Percentiles rank a stretch among this genome's conserved stretches.
These are phyloP conservation scores for Aporophyla lueneburgensis DNA, from an alignment of 2,888 invertebrate species.

Conservation along the genomic window DNA sequence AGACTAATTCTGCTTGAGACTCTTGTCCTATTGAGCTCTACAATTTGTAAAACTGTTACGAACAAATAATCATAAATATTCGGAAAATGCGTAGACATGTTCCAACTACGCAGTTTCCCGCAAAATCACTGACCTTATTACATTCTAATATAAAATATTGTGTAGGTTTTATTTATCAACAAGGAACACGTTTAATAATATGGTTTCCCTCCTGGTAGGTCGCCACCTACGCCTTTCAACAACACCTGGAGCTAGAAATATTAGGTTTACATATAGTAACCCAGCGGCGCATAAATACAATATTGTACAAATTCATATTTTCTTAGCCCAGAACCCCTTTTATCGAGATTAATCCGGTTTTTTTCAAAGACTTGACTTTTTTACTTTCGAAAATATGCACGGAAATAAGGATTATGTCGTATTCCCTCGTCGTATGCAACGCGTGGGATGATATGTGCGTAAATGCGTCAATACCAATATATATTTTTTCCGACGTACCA, in stretches of 20 bases:
- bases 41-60: not conserved
- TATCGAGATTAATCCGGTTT: not conserved
- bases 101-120: conserved; percentile 25
- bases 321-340: not conserved
- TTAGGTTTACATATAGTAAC: no score
- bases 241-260: not conserved
- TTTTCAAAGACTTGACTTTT: not conserved
- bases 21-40: conserved; percentile 12
- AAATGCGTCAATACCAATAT: conserved; percentile 11
- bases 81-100: conserved; percentile 16
- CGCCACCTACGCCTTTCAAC: conserved; percentile 10
- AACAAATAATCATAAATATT: conserved; percentile 35
- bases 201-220: conserved; percentile 10
- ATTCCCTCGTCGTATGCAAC: conserved; percentile 6
- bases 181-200: conserved; percentile 17
- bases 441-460: conserved; percentile 15
- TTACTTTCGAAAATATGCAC: conserved; percentile 4
- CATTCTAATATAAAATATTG: conserved; percentile 39
- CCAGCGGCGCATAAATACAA: not conserved
- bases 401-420: conserved; percentile 23
- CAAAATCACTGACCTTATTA: conserved; percentile 53
- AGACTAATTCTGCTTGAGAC: not conserved
- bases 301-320: no score
- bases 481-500: conserved; percentile 7
- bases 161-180: conserved; percentile 36